Evolutionary conservation across 2,888 invertebrate genomes (phyloP).

Genomic region (Catocala sponsa): DNA sequence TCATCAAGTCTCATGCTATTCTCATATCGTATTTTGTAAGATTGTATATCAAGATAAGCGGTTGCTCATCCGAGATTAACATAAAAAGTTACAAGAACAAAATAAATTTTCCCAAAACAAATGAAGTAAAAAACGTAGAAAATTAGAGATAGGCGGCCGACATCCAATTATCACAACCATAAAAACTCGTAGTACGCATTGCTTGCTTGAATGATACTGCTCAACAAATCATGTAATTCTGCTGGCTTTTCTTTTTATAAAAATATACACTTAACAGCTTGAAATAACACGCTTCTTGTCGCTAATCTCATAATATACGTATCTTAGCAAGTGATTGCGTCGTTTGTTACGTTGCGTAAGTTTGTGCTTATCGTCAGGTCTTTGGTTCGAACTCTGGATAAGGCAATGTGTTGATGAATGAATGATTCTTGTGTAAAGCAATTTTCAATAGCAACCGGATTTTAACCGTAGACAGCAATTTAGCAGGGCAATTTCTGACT

Average conservation of each 20-base stretch:
- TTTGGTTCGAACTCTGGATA: too few species aligned
- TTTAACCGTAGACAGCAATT: too few species aligned
- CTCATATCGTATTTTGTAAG: neutral
- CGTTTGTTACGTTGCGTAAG: too few species aligned
- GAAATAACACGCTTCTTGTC: neutral
- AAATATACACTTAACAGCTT: neutral
- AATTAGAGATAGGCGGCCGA: conserved; percentile 4
- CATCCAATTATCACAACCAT: neutral
- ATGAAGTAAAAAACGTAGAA: conserved; percentile 3
- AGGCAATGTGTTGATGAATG: too few species aligned
- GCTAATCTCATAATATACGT: too few species aligned
- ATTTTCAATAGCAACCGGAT: too few species aligned
- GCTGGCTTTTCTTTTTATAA: neutral
- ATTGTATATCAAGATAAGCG: neutral
- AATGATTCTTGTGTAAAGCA: too few species aligned
- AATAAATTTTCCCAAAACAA: neutral
- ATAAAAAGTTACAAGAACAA: conserved; percentile 4
- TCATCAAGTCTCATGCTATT: neutral
- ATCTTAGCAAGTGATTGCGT: too few species aligned
- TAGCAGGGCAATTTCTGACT: too few species aligned
- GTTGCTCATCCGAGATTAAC: neutral
- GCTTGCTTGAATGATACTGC: neutral
- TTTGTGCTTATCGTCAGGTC: too few species aligned
- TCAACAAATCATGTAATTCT: neutral
- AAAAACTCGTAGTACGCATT: neutral